phyloP scores from a whole-genome alignment of 2,888 invertebrate genomes.

The Lysandra coridon region DNA sequence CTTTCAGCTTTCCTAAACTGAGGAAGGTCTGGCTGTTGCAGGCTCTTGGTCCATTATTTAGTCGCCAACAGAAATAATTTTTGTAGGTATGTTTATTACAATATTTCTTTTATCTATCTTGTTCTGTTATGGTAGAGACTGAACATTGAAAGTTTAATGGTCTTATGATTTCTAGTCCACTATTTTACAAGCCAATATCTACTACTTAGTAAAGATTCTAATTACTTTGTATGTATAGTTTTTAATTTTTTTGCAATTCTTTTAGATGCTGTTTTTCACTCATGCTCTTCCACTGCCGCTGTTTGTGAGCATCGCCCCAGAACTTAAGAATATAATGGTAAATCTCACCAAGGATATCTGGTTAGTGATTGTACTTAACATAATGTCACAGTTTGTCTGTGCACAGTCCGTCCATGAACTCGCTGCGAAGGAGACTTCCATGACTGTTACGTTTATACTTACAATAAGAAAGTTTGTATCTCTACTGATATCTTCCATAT shows the following conservation, averaged over 20 bases:
- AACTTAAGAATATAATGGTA: slow-evolving; percentile 50
- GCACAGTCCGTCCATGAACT: slow-evolving; percentile 66
- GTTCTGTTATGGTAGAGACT: no score
- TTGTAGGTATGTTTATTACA: no score
- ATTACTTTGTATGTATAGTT: no score
- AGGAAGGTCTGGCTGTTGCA: no score
- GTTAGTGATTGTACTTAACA: slow-evolving; percentile 57
- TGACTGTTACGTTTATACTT: slow-evolving; percentile 69
- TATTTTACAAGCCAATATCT: no score
- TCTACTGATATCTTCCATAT: slow-evolving; percentile 62
- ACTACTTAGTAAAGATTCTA: no score
- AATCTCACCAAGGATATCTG: slow-evolving; percentile 53
- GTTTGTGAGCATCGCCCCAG: slow-evolving; percentile 59
- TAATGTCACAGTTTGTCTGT: slow-evolving; percentile 65
- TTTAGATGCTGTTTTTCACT: slow-evolving; percentile 74
- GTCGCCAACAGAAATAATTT: no score
- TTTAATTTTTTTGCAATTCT: slow-evolving; percentile 35
- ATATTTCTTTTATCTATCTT: no score
- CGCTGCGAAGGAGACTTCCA: slow-evolving; percentile 65
- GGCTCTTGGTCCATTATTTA: no score
- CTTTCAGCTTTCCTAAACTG: no score
- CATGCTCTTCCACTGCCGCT: slow-evolving; percentile 65
- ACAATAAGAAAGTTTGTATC: slow-evolving; percentile 70
- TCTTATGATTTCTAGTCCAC: no score
- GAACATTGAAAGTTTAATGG: no score